These are phyloP conservation scores for Ichneumon xanthorius DNA, from an alignment of 2,888 invertebrate genomes.

Conservation along the genomic window DNA sequence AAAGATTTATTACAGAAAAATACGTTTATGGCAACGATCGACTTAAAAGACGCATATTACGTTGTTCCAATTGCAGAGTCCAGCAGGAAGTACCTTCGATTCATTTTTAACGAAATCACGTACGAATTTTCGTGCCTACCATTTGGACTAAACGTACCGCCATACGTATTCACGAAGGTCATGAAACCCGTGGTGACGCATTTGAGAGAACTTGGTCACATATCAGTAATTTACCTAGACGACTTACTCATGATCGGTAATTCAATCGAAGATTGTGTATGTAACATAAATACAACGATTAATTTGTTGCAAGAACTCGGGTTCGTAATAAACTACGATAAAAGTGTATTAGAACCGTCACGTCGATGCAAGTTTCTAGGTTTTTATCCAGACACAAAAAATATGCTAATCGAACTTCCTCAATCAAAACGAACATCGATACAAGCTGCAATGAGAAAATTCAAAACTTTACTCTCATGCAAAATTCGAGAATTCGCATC, in stretches of 20 bases:
- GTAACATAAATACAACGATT: neutral
- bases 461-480: neutral
- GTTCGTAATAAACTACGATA: slow-evolving; percentile 23
- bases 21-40: slow-evolving; percentile 32
- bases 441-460: slow-evolving; percentile 16
- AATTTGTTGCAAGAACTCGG: slow-evolving; percentile 22
- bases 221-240: slow-evolving; percentile 26
- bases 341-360: slow-evolving; percentile 7
- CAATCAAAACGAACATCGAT: slow-evolving; percentile 18
- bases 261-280: slow-evolving; percentile 4
- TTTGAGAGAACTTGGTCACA: slow-evolving; percentile 10
- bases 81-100: slow-evolving; percentile 35
- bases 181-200: slow-evolving; percentile 21
- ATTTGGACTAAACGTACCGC: slow-evolving; percentile 37
- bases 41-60: slow-evolving; percentile 38
- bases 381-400: slow-evolving; percentile 39
- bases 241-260: neutral
- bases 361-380: slow-evolving; percentile 44
- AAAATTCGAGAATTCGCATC: slow-evolving; percentile 56
- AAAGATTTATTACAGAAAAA: slow-evolving; percentile 16
- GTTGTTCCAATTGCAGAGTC: slow-evolving; percentile 22
- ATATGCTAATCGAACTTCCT: slow-evolving; percentile 54
- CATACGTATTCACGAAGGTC: slow-evolving; percentile 43
- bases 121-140: slow-evolving; percentile 47
- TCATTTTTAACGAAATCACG: neutral